Evolutionary conservation across 2,797 vertebrate species (phyloP), one percentile per base, ranked within the genome.

Genomic region (Helarctos malayanus): DNA sequence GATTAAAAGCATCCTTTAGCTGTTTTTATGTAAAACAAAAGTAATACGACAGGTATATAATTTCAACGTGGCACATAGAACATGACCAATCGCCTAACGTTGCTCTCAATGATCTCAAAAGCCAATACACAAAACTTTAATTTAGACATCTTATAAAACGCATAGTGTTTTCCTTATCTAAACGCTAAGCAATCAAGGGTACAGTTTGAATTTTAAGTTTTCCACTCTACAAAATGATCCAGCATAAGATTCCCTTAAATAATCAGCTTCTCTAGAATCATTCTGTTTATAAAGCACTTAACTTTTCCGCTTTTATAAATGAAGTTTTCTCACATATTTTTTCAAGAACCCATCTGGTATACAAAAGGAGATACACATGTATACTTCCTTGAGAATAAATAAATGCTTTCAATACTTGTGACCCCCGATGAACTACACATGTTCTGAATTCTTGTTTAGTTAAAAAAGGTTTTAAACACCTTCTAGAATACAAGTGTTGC

Each of bases 371-470:
- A 95, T 38, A 71, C 1, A 92, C 63, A 84, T 27, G 29, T 75
- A 92, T 32, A 88, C 69, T 96, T 96, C 87, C 63, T 91, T 95
- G 63, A 95, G 63, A 83, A 95, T 81, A 93, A 97, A 95, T 56
- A 91, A 95, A 92, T 19, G 21, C 78, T 95, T 95, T 95, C 73
- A 97, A 75, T 94, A 94, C 75, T 92, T 87, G 83, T 95, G 95
- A 96, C 65, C 92, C 84, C 80, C 97, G 75, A 96, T 96, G 86
- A 95, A 95, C 73, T 79, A 97, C 69, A 91, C 73, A 79, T 93
- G 86, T 89, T 97, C 97, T 95, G 69, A 96, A 97, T 97, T 98
- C 93, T 88, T 97, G 59, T 91, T 93, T 89, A 45, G 65, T 85
- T 61, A 29, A 10, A 89, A 92, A 95, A 75, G 52, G 61, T 97